A percentile compares a stretch with the other conserved stretches of the same genome.
These are phyloP conservation scores for Plestiodon gilberti DNA, from an alignment of 2,113 vertebrate genomes.

Conservation along the genomic window DNA sequence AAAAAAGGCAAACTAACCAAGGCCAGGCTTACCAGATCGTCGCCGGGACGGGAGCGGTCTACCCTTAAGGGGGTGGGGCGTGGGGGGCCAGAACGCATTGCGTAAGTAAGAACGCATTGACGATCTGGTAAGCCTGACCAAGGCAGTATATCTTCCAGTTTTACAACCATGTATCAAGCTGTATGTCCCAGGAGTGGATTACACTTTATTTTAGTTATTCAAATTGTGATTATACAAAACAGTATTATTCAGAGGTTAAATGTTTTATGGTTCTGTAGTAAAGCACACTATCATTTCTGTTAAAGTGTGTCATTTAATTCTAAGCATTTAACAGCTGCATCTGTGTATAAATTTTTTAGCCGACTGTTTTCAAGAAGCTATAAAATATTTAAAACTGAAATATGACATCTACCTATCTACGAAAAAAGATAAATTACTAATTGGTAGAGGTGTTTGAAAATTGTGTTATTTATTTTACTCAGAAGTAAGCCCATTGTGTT, in stretches of 20 bases:
- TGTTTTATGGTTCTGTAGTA: neutral
- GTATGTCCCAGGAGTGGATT: neutral
- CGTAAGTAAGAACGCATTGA: too few relatives aligned
- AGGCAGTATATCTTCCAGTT: neutral
- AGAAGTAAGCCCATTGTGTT: too few relatives aligned
- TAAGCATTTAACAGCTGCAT: neutral
- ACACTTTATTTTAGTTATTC: neutral
- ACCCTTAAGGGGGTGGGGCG: too few relatives aligned
- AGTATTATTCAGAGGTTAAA: neutral
- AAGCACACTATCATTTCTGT: neutral
- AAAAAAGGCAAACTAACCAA: neutral
- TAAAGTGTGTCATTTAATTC: neutral
- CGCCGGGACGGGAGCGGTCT: too few relatives aligned
- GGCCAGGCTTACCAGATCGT: too few relatives aligned
- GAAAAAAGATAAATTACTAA: neutral
- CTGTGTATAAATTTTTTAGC: neutral
- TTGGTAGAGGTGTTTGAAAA: too few relatives aligned
- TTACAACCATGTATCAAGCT: neutral
- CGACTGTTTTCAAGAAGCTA: neutral
- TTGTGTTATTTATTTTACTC: too few relatives aligned
- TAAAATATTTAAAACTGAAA: neutral
- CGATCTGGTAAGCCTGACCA: too few relatives aligned
- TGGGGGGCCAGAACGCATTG: too few relatives aligned
- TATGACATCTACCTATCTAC: neutral
- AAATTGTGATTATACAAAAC: constrained; percentile 7